Percentiles rank a stretch among this genome's conserved stretches.
Evolutionary conservation across 2,113 vertebrate species (phyloP).

Genomic region (Monopterus albus): DNA sequence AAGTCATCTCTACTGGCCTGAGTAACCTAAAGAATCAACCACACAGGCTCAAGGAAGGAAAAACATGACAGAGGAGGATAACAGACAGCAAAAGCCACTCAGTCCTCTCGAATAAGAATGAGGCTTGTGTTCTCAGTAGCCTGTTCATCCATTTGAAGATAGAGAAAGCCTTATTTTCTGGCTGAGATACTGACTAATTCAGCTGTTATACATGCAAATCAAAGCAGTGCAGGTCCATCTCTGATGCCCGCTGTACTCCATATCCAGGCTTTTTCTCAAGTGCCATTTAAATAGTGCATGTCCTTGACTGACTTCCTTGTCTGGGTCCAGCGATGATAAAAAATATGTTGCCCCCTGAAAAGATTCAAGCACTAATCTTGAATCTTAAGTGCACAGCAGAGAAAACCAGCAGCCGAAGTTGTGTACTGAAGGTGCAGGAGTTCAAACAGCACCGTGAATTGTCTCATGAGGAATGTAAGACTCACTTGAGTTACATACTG

Average conservation of each 20-base stretch:
- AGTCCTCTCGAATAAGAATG: conserved; percentile 48
- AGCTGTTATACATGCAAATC: conserved; percentile 65
- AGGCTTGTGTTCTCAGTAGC: conserved; percentile 48
- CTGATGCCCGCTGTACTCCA: conserved; percentile 30
- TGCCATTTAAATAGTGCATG: conserved; percentile 36
- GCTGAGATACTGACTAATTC: conserved; percentile 47
- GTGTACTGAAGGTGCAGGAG: conserved; percentile 27
- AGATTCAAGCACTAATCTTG: conserved; percentile 12
- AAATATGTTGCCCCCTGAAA: conserved; percentile 18
- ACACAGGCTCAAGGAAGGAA: conserved; percentile 8
- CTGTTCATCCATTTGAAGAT: conserved; percentile 38
- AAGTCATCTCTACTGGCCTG: conserved; percentile 31
- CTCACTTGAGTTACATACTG: conserved; percentile 53
- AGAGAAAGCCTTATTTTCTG: conserved; percentile 42
- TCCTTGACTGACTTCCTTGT: conserved; percentile 40
- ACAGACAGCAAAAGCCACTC: conserved; percentile 38
- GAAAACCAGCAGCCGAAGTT: conserved; percentile 19
- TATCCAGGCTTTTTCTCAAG: conserved; percentile 33
- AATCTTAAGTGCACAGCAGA: conserved; percentile 42
- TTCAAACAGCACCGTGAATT: conserved; percentile 36
- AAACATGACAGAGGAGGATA: conserved; percentile 19
- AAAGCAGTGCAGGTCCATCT: conserved; percentile 33
- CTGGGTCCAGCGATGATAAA: conserved; percentile 39
- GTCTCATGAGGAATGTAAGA: conserved; percentile 46
- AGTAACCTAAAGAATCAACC: conserved; percentile 19